A percentile compares a stretch with the other conserved stretches of the same genome.
Conservation (phyloP, 2,797 vertebrate genomes). For the Kryptolebias ocellatus region DNA sequence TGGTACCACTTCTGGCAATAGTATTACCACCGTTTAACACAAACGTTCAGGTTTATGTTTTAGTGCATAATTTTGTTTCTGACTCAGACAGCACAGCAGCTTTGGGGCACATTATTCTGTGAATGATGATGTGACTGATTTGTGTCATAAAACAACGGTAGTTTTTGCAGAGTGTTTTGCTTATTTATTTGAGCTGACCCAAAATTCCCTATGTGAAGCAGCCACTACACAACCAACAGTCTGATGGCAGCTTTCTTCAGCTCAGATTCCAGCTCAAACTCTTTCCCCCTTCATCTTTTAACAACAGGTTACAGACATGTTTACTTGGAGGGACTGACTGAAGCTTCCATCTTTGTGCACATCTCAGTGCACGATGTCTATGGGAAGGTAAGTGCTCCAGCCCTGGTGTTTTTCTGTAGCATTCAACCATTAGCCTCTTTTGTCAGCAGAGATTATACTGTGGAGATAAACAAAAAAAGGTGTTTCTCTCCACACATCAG, state of each 20-base stretch:
- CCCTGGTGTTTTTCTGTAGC: background rate
- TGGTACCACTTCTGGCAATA: background rate
- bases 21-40: slow-evolving; percentile 3
- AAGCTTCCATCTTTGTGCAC: slow-evolving; percentile 97
- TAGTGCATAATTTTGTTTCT: slow-evolving; percentile 13
- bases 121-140: slow-evolving; percentile 38
- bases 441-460: slow-evolving; percentile 1
- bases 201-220: slow-evolving; percentile 43
- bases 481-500: slow-evolving; percentile 26
- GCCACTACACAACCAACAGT: slow-evolving; percentile 17
- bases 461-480: slow-evolving; percentile 24
- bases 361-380: slow-evolving; percentile 96
- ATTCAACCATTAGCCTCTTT: slow-evolving; percentile 5
- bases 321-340: slow-evolving; percentile 95
- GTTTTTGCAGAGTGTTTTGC: slow-evolving; percentile 32
- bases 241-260: slow-evolving; percentile 38
- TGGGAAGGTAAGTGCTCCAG: slow-evolving; percentile 87
- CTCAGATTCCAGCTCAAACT: slow-evolving; percentile 7
- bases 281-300: slow-evolving; percentile 18
- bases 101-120: slow-evolving; percentile 31
- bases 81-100: slow-evolving; percentile 10
- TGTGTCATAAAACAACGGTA: slow-evolving; percentile 32
- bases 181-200: slow-evolving; percentile 36
- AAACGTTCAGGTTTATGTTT: slow-evolving; percentile 16
- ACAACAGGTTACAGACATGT: slow-evolving; percentile 94